A percentile compares a stretch with the other conserved stretches of the same genome.
Evolutionary conservation across 2,888 invertebrate genomes (phyloP).

Genomic region (Keiferia lycopersicella): DNA sequence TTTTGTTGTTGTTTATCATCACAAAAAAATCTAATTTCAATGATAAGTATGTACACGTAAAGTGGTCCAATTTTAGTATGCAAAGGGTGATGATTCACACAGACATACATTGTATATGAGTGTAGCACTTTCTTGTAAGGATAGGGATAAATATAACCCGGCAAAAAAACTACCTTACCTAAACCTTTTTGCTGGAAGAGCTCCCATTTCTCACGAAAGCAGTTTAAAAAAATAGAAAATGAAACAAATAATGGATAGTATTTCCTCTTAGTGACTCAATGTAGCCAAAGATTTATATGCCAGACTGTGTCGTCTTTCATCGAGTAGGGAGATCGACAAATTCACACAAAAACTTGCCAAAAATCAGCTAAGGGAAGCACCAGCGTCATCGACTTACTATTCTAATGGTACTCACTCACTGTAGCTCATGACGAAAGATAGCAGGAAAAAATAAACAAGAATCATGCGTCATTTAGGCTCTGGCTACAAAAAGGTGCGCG

Average conservation of each 20-base stretch:
- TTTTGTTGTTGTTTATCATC: neutral
- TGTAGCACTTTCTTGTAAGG: too few species aligned
- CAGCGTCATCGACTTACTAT: slow-evolving; percentile 19
- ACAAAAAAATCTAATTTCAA: neutral
- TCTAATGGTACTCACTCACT: slow-evolving; percentile 16
- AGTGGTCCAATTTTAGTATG: slow-evolving; percentile 12
- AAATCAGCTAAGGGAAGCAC: slow-evolving; percentile 6
- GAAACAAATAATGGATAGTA: neutral
- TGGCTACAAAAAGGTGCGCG: too few species aligned
- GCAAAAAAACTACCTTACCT: too few species aligned
- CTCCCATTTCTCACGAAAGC: neutral
- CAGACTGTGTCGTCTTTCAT: slow-evolving; percentile 3
- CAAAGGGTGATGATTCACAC: neutral
- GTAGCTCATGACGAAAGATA: slow-evolving; percentile 8
- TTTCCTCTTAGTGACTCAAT: neutral
- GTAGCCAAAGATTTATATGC: neutral
- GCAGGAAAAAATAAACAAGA: neutral
- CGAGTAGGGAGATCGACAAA: slow-evolving; percentile 13
- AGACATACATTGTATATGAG: too few species aligned
- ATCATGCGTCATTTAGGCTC: too few species aligned
- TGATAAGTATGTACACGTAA: neutral
- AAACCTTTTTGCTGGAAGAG: neutral
- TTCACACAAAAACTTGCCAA: slow-evolving; percentile 14
- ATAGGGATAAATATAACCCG: too few species aligned
- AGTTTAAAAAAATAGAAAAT: neutral